Evolutionary conservation across 2,797 vertebrate genomes (phyloP), one percentile per base, ranked within the genome.

Genomic region (Dendrocincla tyrannina): DNA sequence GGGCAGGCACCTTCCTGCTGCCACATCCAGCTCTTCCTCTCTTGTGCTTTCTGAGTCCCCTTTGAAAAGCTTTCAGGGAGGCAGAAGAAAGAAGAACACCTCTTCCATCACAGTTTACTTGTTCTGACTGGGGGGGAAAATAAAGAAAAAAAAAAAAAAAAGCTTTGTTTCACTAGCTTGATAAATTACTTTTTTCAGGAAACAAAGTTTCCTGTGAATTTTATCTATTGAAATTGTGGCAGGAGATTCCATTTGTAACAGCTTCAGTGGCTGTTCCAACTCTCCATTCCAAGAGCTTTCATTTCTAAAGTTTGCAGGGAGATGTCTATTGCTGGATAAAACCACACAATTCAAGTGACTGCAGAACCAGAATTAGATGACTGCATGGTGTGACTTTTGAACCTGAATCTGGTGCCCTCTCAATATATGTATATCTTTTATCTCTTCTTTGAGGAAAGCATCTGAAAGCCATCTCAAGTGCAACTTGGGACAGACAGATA

Each of bases 331-430:
- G n/a, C 28, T 19, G 27, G 28, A 27, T 91, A 39, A 75, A 50
- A 9, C 23, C 27, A 28, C 30, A 30, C 24, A 62, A 11, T 35
- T 53, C 42, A n/a, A 18, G 62, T 24, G 58, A 25, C 49, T 75
- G 33, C 11, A 24, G 53, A 72, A 64, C 17, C 13, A 33, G 35
- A 68, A 52, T 6, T 47, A 41, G 18, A 24, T 56, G 41, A 41
- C 44, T 22, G 12, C 8, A 5, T 14, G 44, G 25, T 0, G 0
- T 35, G 9, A 13, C 64, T 86, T 83, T 37, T 56, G 39, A 74
- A 42, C 33, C 16, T 33, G 32, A 33, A 37, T 37, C 41, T 63
- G 30, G 28, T 1, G 0, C 50, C 13, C 6, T 68, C 13, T 83
- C 24, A n/a, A 13, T 33, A 17, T 19, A 6, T 6, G 13, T 17